Conservation (phyloP, 1,140 invertebrate genomes). For the Eciton burchellii region DNA sequence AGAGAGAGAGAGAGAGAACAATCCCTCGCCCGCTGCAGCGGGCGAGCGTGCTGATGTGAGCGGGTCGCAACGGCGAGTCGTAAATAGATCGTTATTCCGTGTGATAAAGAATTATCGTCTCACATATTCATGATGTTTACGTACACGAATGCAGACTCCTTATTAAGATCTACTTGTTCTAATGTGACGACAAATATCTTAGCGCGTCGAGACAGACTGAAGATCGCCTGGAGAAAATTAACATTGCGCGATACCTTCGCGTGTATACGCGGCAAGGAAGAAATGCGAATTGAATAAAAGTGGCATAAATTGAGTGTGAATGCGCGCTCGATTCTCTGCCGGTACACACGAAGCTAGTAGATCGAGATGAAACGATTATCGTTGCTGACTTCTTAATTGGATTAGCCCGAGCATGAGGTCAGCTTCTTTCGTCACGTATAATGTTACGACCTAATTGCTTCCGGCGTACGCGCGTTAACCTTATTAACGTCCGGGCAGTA, state of each 20-base stretch:
- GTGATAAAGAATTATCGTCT: slow-evolving; percentile 4
- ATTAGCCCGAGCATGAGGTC: slow-evolving; percentile 28
- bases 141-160: neutral
- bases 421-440: slow-evolving; percentile 52
- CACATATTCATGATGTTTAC: slow-evolving; percentile 19
- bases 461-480: slow-evolving; percentile 30
- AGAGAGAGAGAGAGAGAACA: neutral
- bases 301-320: neutral
- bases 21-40: neutral
- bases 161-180: neutral
- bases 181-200: slow-evolving; percentile 31
- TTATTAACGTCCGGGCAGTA: slow-evolving; percentile 25
- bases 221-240: neutral
- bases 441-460: slow-evolving; percentile 45
- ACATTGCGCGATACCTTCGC: neutral
- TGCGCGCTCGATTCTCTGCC: neutral
- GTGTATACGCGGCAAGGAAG: neutral
- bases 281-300: neutral
- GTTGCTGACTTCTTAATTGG: slow-evolving; percentile 25
- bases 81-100: slow-evolving; percentile 31
- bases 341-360: neutral
- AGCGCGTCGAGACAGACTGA: slow-evolving; percentile 13
- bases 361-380: slow-evolving; percentile 4
- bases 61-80: slow-evolving; percentile 1
- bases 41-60: neutral